Percentiles rank a stretch among this genome's conserved stretches.
phyloP scores from a whole-genome alignment of 2,888 invertebrate species.

The Dendrolimus houi region DNA sequence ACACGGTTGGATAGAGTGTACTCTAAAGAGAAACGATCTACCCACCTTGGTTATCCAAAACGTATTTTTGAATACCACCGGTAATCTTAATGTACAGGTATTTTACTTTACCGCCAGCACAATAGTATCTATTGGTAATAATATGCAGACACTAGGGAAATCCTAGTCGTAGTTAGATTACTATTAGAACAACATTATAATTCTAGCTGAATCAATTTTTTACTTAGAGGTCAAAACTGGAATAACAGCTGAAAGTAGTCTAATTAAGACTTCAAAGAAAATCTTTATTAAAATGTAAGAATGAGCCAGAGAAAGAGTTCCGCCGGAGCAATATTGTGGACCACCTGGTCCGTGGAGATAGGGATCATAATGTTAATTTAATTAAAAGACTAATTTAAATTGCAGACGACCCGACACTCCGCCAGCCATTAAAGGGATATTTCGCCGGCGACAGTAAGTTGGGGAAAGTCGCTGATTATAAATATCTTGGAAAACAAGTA shows the following conservation, averaged over 20 bases:
- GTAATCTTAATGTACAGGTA: no score
- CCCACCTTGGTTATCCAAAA: no score
- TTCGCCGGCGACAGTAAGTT: constrained; percentile 63
- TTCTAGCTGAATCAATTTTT: no score
- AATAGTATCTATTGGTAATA: no score
- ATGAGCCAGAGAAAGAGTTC: constrained; percentile 48
- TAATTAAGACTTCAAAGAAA: constrained; percentile 7
- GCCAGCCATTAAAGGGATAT: constrained; percentile 72
- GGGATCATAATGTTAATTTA: constrained; percentile 76
- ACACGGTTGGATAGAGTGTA: no score
- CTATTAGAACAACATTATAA: no score
- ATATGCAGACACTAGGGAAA: no score
- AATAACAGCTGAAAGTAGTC: constrained; percentile 3
- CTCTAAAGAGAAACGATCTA: no score
- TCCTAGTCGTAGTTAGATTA: no score
- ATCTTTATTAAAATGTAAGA: constrained; percentile 9
- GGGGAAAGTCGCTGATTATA: constrained; percentile 65
- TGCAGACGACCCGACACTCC: constrained; percentile 74
- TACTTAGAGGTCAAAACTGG: background rate
- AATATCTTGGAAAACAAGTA: constrained; percentile 61
- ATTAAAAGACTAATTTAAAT: constrained; percentile 77
- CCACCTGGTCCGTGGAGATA: constrained; percentile 69
- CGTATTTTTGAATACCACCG: no score
- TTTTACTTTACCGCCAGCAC: no score
- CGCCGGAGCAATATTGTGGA: constrained; percentile 52